Conservation (phyloP, 2,113 vertebrate genomes). For the Ellobius talpinus region DNA sequence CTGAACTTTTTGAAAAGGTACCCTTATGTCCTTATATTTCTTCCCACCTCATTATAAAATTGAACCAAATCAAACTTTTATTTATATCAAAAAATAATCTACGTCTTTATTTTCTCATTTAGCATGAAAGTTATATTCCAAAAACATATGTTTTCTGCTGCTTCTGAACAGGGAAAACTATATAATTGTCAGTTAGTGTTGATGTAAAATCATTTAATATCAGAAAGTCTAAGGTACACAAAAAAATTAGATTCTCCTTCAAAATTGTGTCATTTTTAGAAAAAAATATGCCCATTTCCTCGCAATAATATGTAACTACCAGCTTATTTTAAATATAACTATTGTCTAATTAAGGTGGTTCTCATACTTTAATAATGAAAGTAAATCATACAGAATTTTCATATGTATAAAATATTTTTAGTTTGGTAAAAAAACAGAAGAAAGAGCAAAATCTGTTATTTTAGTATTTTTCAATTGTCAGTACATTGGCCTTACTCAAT, state of each 20-base stretch:
- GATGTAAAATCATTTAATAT: constrained; percentile 20
- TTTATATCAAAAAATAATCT: constrained; percentile 3
- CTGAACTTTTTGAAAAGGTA: neutral
- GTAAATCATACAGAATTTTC: neutral
- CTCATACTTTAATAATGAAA: neutral
- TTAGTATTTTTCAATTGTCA: neutral
- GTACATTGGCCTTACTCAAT: neutral
- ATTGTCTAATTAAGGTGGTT: neutral
- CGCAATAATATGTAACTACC: neutral
- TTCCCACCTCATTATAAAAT: constrained; percentile 2
- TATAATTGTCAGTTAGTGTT: neutral
- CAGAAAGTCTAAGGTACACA: neutral
- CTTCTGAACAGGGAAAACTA: neutral
- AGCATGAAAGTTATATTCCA: neutral
- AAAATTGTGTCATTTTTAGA: neutral
- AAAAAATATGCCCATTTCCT: neutral
- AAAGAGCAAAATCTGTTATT: neutral
- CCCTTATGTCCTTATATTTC: neutral
- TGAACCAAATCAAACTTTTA: constrained; percentile 20
- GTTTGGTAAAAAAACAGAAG: neutral
- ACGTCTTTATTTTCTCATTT: neutral
- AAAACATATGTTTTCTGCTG: neutral
- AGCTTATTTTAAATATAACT: neutral
- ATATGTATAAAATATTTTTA: neutral
- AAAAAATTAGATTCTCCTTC: neutral